These are phyloP conservation scores for Ecliptopera silaceata DNA, from an alignment of 2,888 invertebrate genomes.

Conservation along the genomic window DNA sequence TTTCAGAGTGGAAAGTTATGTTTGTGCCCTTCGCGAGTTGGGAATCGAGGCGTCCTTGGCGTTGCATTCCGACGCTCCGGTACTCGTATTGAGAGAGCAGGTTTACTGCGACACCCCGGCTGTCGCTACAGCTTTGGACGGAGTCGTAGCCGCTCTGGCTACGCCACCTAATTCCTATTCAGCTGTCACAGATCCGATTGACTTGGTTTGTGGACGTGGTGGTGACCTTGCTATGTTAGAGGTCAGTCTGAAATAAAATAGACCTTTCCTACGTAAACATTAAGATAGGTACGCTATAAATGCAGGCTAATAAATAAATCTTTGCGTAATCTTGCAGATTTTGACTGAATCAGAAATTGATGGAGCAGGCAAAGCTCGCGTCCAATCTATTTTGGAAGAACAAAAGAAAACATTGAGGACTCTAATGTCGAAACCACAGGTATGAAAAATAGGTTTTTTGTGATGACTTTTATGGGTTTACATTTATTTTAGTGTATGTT, in stretches of 20 bases:
- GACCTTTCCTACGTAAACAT: neutral
- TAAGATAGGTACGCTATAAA: too few relatives aligned
- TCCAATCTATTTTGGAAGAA: conserved; percentile 87
- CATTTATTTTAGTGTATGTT: too few relatives aligned
- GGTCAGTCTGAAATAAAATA: conserved; percentile 51
- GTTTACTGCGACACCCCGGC: conserved; percentile 82
- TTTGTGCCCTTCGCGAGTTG: conserved; percentile 85
- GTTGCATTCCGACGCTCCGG: conserved; percentile 62
- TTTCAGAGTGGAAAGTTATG: conserved; percentile 85
- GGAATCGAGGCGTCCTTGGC: conserved; percentile 82
- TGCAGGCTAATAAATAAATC: neutral
- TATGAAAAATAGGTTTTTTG: too few relatives aligned
- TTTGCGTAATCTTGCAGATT: conserved; percentile 51
- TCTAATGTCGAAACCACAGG: conserved; percentile 91
- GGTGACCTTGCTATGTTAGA: conserved; percentile 90
- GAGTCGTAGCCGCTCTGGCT: conserved; percentile 81
- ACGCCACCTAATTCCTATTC: conserved; percentile 93
- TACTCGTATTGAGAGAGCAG: conserved; percentile 73
- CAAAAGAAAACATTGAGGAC: conserved; percentile 88
- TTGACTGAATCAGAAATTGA: conserved; percentile 87
- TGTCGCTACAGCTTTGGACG: conserved; percentile 66
- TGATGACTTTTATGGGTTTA: too few relatives aligned
- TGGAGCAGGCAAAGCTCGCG: conserved; percentile 83
- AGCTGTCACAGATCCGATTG: conserved; percentile 90
- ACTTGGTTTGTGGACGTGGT: conserved; percentile 90